Evolutionary conservation across 2,797 vertebrate genomes (phyloP).

Genomic region (Luscinia megarhynchos): DNA sequence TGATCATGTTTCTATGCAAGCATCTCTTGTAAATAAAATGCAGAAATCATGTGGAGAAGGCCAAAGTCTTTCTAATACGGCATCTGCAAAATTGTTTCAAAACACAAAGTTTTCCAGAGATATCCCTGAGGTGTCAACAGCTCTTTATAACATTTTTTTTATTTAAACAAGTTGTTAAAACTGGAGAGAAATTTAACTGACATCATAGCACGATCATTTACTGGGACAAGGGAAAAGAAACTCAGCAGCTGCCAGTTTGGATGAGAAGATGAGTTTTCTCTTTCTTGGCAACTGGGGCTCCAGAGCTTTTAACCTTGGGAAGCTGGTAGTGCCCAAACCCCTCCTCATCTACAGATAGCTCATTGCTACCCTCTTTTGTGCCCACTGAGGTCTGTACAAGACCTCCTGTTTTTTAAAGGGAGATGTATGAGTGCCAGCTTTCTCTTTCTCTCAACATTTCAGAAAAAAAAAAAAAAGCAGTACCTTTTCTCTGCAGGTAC

Average conservation of each 20-base stretch:
- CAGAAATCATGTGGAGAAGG: background rate
- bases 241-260: background rate
- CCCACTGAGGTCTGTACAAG: background rate
- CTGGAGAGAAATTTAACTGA: conserved; percentile 16
- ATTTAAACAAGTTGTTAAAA: conserved; percentile 25
- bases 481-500: background rate
- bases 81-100: conserved; percentile 52
- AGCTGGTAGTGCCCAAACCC: background rate
- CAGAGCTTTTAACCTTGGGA: background rate
- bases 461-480: background rate
- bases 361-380: background rate
- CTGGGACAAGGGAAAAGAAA: conserved; percentile 21
- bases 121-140: conserved; percentile 49
- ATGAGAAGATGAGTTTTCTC: background rate
- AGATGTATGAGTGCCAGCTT: background rate
- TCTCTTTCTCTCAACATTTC: background rate
- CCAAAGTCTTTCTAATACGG: background rate
- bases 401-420: background rate
- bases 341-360: background rate
- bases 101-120: conserved; percentile 39
- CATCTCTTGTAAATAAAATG: conserved; percentile 31
- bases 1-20: background rate
- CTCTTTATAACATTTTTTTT: background rate
- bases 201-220: background rate
- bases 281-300: background rate